Percentiles rank a stretch among this genome's conserved stretches.
Conservation (phyloP, 2,113 vertebrate species). For the Anguilla japonica region DNA sequence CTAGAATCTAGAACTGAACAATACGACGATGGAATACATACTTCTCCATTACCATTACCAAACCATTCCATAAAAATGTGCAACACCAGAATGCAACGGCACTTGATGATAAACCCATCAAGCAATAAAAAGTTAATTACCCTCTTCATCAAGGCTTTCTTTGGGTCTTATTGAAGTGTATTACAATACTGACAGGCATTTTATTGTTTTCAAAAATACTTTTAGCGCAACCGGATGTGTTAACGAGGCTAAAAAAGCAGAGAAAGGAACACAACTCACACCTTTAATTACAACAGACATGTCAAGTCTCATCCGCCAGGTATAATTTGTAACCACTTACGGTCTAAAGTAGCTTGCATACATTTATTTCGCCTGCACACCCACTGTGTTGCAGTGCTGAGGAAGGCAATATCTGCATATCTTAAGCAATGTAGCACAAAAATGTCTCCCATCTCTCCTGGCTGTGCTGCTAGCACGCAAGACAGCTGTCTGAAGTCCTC, state of each 20-base stretch:
- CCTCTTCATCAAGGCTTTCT: slow-evolving; percentile 8
- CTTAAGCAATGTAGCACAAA: neutral
- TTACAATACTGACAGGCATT: slow-evolving; percentile 66
- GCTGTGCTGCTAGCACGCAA: neutral
- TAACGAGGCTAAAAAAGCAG: slow-evolving; percentile 49
- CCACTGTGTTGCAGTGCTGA: neutral
- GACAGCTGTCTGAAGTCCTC: slow-evolving; percentile 25
- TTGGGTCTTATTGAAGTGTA: slow-evolving; percentile 68
- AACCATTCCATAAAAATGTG: neutral
- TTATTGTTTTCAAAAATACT: slow-evolving; percentile 58
- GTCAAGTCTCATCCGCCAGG: slow-evolving; percentile 64
- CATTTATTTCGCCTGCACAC: neutral
- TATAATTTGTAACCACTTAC: slow-evolving; percentile 59
- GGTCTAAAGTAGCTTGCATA: slow-evolving; percentile 5
- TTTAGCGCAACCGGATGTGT: slow-evolving; percentile 64
- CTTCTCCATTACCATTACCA: neutral
- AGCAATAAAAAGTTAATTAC: slow-evolving; percentile 60
- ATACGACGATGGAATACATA: neutral
- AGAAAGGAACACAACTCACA: slow-evolving; percentile 59
- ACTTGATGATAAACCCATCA: slow-evolving; percentile 49
- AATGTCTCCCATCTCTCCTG: neutral
- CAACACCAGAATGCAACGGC: neutral
- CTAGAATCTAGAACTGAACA: too few relatives aligned
- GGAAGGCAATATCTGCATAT: slow-evolving; percentile 4
- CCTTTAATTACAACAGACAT: slow-evolving; percentile 66